Conservation (phyloP, 1,140 invertebrate genomes). For the Sarcophaga peregrina region DNA sequence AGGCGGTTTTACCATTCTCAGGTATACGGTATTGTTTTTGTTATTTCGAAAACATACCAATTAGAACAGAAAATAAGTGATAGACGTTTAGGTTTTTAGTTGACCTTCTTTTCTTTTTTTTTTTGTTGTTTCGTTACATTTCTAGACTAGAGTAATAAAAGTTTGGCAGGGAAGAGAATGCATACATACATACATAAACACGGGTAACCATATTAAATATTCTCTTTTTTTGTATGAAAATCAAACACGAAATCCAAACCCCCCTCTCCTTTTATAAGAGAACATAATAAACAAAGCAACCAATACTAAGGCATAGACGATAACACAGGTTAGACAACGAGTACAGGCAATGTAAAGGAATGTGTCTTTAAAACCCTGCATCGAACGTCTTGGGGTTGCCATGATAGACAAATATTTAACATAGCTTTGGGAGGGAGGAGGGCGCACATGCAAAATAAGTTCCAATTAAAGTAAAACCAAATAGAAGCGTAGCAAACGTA, state of each 20-base stretch:
- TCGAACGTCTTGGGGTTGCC: background rate
- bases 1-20: background rate
- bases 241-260: too few species aligned
- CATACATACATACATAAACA: too few species aligned
- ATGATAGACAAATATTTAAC: slow-evolving; percentile 11
- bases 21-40: background rate
- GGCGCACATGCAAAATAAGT: too few species aligned
- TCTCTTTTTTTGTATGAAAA: too few species aligned
- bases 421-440: background rate
- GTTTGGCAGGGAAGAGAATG: background rate
- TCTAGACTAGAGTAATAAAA: background rate
- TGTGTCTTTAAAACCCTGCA: background rate
- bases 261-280: background rate
- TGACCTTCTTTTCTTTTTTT: slow-evolving; percentile 3
- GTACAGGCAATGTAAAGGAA: background rate
- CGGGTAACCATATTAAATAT: too few species aligned
- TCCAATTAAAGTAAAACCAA: too few species aligned
- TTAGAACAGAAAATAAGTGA: slow-evolving; percentile 2
- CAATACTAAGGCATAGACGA: slow-evolving; percentile 4
- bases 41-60: background rate
- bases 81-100: background rate
- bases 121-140: background rate
- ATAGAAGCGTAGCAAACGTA: too few species aligned
- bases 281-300: background rate
- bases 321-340: background rate